Conservation (phyloP, 2,888 invertebrate genomes). For the Nephrocerus scutellatus region DNA sequence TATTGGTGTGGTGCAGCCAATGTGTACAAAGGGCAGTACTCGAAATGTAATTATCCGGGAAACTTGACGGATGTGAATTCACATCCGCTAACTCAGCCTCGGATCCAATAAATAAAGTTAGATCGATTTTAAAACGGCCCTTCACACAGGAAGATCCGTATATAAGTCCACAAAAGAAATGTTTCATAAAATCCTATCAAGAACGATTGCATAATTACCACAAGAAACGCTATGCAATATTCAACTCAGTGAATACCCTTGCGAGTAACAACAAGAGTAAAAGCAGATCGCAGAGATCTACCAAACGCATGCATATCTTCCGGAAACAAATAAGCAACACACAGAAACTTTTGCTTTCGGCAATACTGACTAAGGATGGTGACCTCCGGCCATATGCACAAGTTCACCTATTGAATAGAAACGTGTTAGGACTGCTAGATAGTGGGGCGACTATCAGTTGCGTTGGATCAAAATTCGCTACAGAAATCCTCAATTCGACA, state of each 20-base stretch:
- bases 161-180: not conserved
- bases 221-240: no score
- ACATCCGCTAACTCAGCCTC: conserved; percentile 1
- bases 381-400: conserved; percentile 15
- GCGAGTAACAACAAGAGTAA: not conserved
- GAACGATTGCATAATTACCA: no score
- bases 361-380: conserved; percentile 2
- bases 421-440: conserved; percentile 7
- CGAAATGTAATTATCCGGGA: conserved; percentile 10
- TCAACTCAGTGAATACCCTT: no score
- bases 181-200: no score
- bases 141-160: not conserved
- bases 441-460: conserved; percentile 16
- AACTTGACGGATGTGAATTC: conserved; percentile 2
- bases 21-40: conserved; percentile 8
- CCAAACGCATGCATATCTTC: conserved; percentile 4
- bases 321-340: conserved; percentile 3
- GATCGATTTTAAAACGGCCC: not conserved
- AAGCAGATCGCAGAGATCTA: not conserved
- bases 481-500: conserved; percentile 3
- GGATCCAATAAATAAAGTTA: not conserved
- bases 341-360: not conserved
- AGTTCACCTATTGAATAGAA: not conserved
- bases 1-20: conserved; percentile 14
- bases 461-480: conserved; percentile 3